phyloP scores from a whole-genome alignment of 2,113 vertebrate genomes.

The Campylomormyrus numenius region DNA sequence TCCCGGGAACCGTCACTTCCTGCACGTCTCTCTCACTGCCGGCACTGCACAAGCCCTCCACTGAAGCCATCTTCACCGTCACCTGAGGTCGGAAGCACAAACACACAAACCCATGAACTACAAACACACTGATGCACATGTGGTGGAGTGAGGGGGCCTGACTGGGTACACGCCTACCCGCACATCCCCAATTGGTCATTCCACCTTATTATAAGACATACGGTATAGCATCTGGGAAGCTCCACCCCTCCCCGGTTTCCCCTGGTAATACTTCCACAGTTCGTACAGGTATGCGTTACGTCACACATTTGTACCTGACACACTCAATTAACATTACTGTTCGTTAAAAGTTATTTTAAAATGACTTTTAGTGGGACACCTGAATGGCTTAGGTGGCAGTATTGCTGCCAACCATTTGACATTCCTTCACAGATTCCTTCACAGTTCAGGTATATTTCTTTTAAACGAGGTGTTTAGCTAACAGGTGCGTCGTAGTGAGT shows the following conservation, averaged over 20 bases:
- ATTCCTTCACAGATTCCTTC: no score
- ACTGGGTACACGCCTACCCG: no score
- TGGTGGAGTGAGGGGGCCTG: not conserved
- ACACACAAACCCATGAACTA: not conserved
- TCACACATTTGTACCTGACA: not conserved
- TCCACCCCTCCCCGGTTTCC: not conserved
- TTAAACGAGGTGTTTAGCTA: not conserved
- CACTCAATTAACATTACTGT: not conserved
- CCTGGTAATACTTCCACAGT: not conserved
- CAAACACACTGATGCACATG: not conserved
- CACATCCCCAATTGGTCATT: not conserved
- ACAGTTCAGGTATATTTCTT: not conserved
- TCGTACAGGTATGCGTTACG: not conserved
- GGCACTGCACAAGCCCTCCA: conserved; percentile 35
- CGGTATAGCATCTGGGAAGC: not conserved
- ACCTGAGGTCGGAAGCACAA: conserved; percentile 22
- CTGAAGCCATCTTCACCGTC: conserved; percentile 30
- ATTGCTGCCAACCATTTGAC: not conserved
- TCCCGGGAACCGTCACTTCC: conserved; percentile 35
- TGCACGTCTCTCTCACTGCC: conserved; percentile 17
- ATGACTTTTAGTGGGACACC: not conserved
- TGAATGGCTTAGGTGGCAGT: not conserved
- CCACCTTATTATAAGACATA: not conserved
- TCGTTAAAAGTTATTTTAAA: not conserved
- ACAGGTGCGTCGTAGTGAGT: not conserved